Base-by-base conservation (phyloP, 2,113 vertebrate species). In the Macaca mulatta region DNA sequence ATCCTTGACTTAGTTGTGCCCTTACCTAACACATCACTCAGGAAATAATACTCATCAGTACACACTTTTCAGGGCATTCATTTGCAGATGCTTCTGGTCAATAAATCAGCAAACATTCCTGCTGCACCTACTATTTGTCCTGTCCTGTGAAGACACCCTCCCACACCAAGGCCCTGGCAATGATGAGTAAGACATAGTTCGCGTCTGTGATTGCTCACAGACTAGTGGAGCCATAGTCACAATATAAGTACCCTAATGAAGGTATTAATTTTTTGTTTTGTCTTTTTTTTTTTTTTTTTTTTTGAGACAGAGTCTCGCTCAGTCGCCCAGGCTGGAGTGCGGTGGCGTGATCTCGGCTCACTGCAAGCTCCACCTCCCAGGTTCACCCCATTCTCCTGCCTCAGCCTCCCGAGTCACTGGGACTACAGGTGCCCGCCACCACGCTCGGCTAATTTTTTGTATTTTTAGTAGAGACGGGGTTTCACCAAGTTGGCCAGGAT, bases 181-280 rank as follows among this genome's bases (percentile, higher is more conserved):
- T 50, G 67, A 78, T 52, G 88, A 67, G 52, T 82, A 91, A 93
- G 70, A 80, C 14, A 70, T 14, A 89, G 11, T 59, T 43, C 48
- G 4, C 45, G 9, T 83, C 27, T 87, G 61, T n/a, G 32, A 83
- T 92, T 92, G 38, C n/a, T 96, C 70, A 87, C 25, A 93, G 52
- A 92, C 40, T 43, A 50, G 30, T 77, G 75, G 22, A 88, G 50
- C 17, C 32, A 50, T 32, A 59, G 40, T 78, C n/a, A 81, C 32
- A 95, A 55, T 86, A 45, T 55, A 75, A 82, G 3, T 85, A 92
- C 30, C 69, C 25, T 85, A 70, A 83, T 90, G 43, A 89, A 95
- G 45, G 16, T n/a, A 74, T 85, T 85, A 50, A 40, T 93, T 43
- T 38, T 64, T 79, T 79, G 2, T 25, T 72, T 92, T 64, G 3